Percentiles rank a stretch among this genome's conserved stretches.
phyloP scores from a whole-genome alignment of 2,797 vertebrate genomes.

The Pangasius krempfi region DNA sequence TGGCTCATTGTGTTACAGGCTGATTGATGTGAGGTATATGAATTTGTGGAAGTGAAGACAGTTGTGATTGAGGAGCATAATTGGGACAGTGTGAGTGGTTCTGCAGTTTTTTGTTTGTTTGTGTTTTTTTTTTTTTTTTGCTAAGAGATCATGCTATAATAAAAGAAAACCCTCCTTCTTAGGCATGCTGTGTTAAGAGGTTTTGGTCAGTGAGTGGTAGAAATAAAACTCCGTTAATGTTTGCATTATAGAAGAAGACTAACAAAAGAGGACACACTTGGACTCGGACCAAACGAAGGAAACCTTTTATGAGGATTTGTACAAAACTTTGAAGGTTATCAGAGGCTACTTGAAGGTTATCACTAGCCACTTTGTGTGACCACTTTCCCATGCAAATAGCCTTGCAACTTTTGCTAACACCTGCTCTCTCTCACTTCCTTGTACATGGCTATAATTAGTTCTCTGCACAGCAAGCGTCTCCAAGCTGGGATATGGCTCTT shows the following conservation, averaged over 20 bases:
- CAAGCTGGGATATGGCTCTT: slow-evolving; percentile 66
- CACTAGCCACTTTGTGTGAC: slow-evolving; percentile 10
- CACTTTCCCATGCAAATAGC: background rate
- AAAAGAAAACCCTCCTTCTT: background rate
- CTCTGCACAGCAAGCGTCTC: slow-evolving; percentile 66
- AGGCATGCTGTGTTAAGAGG: background rate
- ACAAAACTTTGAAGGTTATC: background rate
- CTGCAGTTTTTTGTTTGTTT: background rate
- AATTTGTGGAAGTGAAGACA: slow-evolving; percentile 14
- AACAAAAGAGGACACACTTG: background rate
- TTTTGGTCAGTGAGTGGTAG: background rate
- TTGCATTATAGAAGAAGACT: background rate
- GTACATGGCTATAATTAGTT: slow-evolving; percentile 71
- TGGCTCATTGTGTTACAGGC: slow-evolving; percentile 6
- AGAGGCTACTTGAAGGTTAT: slow-evolving; percentile 31
- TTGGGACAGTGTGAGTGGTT: background rate
- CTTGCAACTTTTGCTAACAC: slow-evolving; percentile 41
- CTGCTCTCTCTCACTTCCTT: slow-evolving; percentile 50
- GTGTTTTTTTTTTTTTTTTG: background rate
- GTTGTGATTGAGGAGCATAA: background rate
- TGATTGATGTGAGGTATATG: slow-evolving; percentile 8
- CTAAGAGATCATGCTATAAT: background rate
- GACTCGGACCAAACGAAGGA: background rate
- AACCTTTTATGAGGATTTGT: slow-evolving; percentile 18
- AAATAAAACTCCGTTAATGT: background rate